Percentiles rank a stretch among this genome's conserved stretches.
Evolutionary conservation across 2,113 vertebrate species (phyloP).

Genomic region (Tachuris rubrigastra): DNA sequence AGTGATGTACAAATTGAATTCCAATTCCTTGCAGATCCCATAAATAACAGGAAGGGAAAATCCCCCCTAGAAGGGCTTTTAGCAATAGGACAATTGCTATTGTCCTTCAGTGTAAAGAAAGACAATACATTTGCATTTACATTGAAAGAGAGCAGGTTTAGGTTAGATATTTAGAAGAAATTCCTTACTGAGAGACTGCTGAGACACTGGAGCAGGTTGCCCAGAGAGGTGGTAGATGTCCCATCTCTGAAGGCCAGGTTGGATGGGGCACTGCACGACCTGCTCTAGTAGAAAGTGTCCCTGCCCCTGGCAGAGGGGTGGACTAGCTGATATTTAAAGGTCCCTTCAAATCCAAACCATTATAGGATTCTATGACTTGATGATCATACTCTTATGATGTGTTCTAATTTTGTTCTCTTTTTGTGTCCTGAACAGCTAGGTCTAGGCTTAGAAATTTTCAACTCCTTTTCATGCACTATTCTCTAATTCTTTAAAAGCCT

Average conservation of each 20-base stretch:
- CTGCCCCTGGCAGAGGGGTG: neutral
- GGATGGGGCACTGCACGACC: neutral
- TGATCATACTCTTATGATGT: neutral
- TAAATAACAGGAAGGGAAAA: neutral
- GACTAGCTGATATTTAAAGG: neutral
- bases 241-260: neutral
- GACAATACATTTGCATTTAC: too few relatives aligned
- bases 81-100: rapidly evolving
- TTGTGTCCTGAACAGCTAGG: neutral
- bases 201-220: neutral
- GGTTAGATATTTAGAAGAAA: neutral
- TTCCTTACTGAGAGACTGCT: neutral
- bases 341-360: neutral
- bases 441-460: neutral
- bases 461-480: neutral
- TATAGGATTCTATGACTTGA: neutral
- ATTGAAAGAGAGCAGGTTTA: neutral
- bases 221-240: neutral
- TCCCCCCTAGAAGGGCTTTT: rapidly evolving
- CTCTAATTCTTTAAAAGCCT: neutral
- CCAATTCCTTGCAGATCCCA: neutral
- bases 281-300: neutral
- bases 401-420: neutral
- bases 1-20: neutral
- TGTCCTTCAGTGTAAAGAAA: too few relatives aligned